A percentile compares a stretch with the other conserved stretches of the same genome.
Evolutionary conservation across 1,140 invertebrate species (phyloP).

Genomic region (Cyclargus thomasi): DNA sequence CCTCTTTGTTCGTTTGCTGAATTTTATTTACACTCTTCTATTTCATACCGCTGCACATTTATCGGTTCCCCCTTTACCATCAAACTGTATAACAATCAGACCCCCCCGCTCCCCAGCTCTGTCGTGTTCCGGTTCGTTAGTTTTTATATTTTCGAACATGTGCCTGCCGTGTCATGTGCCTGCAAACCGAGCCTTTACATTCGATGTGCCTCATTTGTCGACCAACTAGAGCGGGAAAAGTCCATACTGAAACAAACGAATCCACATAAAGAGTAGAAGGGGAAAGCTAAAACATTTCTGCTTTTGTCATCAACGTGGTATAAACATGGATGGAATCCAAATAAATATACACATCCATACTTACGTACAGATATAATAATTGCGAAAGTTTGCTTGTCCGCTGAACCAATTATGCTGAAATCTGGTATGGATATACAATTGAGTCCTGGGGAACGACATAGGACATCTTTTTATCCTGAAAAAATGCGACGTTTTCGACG

Average conservation of each 20-base stretch:
- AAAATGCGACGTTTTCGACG: too few species aligned
- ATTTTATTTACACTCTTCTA: background rate
- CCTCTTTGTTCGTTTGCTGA: background rate
- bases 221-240: constrained; percentile 7
- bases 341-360: too few species aligned
- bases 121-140: constrained; percentile 52
- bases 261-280: background rate
- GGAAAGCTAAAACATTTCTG: too few species aligned
- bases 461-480: too few species aligned
- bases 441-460: too few species aligned
- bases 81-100: constrained; percentile 52
- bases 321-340: too few species aligned
- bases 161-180: constrained; percentile 33
- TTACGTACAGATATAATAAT: too few species aligned
- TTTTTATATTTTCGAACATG: constrained; percentile 62
- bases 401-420: too few species aligned
- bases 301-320: too few species aligned
- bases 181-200: background rate
- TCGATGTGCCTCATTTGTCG: constrained; percentile 18
- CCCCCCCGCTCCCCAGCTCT: background rate
- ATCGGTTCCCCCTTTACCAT: constrained; percentile 38
- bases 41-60: constrained; percentile 12
- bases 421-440: too few species aligned
- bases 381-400: too few species aligned
- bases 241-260: background rate